A percentile compares a stretch with the other conserved stretches of the same genome.
Conservation (phyloP, 2,113 vertebrate species). For the Peromyscus californicus region DNA sequence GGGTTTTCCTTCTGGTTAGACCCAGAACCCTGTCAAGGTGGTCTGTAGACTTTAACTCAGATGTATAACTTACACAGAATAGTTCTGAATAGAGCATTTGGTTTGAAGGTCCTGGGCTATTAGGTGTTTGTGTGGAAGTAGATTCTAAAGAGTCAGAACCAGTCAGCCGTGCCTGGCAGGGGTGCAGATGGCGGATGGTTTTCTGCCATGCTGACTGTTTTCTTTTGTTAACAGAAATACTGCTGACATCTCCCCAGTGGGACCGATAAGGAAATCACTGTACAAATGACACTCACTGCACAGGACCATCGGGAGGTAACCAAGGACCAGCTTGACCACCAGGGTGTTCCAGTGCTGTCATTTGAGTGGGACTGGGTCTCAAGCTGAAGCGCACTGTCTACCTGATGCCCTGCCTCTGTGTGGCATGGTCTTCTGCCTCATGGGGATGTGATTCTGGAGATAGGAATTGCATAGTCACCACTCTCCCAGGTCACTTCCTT, state of each 20-base stretch:
- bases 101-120: background rate
- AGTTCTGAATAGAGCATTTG: background rate
- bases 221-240: constrained; percentile 88
- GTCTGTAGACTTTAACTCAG: background rate
- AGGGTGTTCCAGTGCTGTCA: constrained; percentile 57
- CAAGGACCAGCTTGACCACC: constrained; percentile 66
- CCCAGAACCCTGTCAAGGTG: background rate
- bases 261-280: constrained; percentile 69
- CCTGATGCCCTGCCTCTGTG: constrained; percentile 49
- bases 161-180: background rate
- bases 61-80: background rate
- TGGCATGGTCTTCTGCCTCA: constrained; percentile 73
- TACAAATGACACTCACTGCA: constrained; percentile 76
- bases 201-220: background rate
- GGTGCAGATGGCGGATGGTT: background rate
- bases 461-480: background rate
- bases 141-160: background rate
- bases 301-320: constrained; percentile 41
- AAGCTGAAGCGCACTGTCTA: constrained; percentile 53
- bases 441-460: constrained; percentile 75
- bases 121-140: background rate
- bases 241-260: constrained; percentile 85
- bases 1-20: background rate
- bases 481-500: constrained; percentile 34
- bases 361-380: constrained; percentile 63